A percentile compares a stretch with the other conserved stretches of the same genome.
Conservation (phyloP, 2,113 vertebrate genomes). For the Toxotes chatareus region DNA sequence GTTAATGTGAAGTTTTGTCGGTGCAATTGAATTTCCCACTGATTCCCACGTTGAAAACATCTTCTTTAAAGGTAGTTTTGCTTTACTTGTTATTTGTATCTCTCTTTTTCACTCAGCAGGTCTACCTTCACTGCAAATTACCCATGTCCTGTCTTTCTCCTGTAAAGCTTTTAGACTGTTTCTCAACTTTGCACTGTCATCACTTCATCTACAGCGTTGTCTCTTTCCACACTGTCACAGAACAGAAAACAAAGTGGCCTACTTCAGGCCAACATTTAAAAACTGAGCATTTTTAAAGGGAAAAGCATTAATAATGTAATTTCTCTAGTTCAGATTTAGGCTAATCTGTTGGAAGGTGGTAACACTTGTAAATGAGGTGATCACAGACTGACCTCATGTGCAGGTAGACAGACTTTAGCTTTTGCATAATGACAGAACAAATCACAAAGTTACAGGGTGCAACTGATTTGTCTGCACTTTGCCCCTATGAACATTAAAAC, state of each 20-base stretch:
- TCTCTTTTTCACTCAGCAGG: conserved; percentile 64
- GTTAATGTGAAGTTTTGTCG: background rate
- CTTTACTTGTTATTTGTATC: conserved; percentile 44
- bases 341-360: background rate
- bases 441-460: too few relatives aligned
- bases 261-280: background rate
- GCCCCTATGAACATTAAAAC: too few relatives aligned
- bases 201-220: conserved; percentile 50
- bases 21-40: background rate
- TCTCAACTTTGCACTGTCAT: conserved; percentile 54
- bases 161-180: conserved; percentile 52
- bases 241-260: background rate
- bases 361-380: background rate
- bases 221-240: conserved; percentile 42
- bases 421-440: background rate
- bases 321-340: background rate
- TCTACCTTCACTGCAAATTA: conserved; percentile 67
- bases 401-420: background rate
- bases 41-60: conserved; percentile 10
- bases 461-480: background rate
- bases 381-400: background rate
- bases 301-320: too few relatives aligned
- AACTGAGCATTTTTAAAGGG: background rate
- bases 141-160: conserved; percentile 50
- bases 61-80: background rate